Conservation (phyloP, 1,140 invertebrate species). For the Drosophila sucinea region DNA sequence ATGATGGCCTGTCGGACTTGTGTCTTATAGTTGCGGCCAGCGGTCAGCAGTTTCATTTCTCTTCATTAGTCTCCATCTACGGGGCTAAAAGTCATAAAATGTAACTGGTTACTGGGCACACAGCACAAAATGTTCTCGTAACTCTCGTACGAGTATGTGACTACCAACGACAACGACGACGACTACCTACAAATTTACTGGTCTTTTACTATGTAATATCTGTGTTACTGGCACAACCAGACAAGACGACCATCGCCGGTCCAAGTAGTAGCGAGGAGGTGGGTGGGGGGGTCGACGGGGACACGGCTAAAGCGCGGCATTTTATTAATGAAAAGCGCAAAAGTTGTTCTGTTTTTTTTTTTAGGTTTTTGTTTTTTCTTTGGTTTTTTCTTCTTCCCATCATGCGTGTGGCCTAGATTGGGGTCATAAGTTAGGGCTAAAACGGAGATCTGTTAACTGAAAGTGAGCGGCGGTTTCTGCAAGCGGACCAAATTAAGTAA, state of each 20-base stretch:
- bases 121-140: constrained; percentile 71
- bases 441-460: constrained; percentile 54
- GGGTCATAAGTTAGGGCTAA: constrained; percentile 27
- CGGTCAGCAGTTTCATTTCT: constrained; percentile 62
- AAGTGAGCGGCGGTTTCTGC: constrained; percentile 56
- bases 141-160: constrained; percentile 33
- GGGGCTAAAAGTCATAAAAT: constrained; percentile 67
- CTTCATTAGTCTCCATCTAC: constrained; percentile 73
- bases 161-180: constrained; percentile 18
- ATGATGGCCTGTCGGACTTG: too few relatives aligned
- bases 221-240: constrained; percentile 66
- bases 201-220: constrained; percentile 60
- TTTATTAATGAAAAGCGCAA: constrained; percentile 80
- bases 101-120: constrained; percentile 69
- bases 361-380: constrained; percentile 24
- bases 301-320: constrained; percentile 42
- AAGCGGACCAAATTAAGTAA: constrained; percentile 53
- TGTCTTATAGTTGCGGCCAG: too few relatives aligned
- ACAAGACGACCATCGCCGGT: not conserved
- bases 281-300: not conserved
- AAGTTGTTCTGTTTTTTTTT: constrained; percentile 57
- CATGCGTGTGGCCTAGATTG: constrained; percentile 62
- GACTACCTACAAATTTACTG: constrained; percentile 30
- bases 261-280: not conserved
- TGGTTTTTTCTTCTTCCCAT: constrained; percentile 8